Evolutionary conservation across 2,797 vertebrate species (phyloP), one percentile per base, ranked within the genome.

Genomic region (Simalia tracyae): DNA sequence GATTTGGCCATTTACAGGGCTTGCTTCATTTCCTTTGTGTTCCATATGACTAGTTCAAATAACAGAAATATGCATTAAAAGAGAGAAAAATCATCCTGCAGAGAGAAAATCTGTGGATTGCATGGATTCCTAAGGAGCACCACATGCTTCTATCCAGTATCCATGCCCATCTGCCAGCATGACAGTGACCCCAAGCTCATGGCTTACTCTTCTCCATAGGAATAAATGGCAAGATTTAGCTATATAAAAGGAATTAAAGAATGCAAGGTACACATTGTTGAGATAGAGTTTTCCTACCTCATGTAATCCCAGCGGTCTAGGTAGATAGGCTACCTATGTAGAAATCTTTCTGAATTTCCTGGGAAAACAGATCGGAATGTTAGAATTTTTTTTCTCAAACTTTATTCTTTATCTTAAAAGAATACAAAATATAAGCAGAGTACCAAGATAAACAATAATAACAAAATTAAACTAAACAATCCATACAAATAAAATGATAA

Each of bases 21-120:
- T 94, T 94, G 91, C 50, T 96, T 97, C 92, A 95, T 95, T 96
- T 96, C 95, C 91, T 81, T 94, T 54, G 87, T 84, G 94, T 93
- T 94, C 93, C 89, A 95, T 91, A 81, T 89, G 89, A 90, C 94
- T 42, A 42, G 42, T 94, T 90, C 93, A 96, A 96, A 94, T 94
- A 95, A 94, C 89, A 87, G 60, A 91, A 63, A 36, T 81, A 57
- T 86, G 50, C 91, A 84, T 95, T 93, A 91, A 2, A 94, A 91
- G 89, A 94, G 42, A 88, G 63, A 76, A 22, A 42, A 76, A 3
- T 19, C 36, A 0, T 42, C 72, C 72, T 76, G 86, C 84, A 59
- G 54, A 28, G 86, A 26, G 28, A 56, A 56, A 54, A 26, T 84
- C 84, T 85, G 50, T 56, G 15, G 14, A 8, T 12, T 63, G 36